Evolutionary conservation across 2,888 invertebrate genomes (phyloP).

Genomic region (Dermolepida albohirtum): DNA sequence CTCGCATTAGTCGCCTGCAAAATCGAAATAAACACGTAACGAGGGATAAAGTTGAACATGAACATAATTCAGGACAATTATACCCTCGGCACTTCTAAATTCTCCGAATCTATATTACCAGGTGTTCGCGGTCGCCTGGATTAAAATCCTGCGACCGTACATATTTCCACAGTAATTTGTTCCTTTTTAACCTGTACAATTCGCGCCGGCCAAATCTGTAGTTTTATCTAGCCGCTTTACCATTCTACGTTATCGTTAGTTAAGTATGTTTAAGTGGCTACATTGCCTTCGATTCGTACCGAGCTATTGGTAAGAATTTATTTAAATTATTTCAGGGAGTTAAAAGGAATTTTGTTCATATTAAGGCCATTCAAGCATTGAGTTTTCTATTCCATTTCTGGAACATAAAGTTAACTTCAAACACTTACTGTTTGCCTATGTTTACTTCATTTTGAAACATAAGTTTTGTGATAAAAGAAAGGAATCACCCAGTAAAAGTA

Average conservation of each 20-base stretch:
- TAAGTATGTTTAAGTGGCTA: constrained; percentile 9
- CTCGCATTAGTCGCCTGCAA: constrained; percentile 28
- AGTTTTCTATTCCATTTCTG: no score
- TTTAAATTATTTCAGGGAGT: neutral
- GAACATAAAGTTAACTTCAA: no score
- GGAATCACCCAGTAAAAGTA: no score
- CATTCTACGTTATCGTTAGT: constrained; percentile 14
- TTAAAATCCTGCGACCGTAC: constrained; percentile 48
- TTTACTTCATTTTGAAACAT: no score
- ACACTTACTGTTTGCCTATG: no score
- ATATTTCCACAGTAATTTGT: constrained; percentile 38
- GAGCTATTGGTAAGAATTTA: constrained; percentile 10
- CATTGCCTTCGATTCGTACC: neutral
- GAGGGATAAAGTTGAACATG: constrained; percentile 33
- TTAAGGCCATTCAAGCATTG: no score
- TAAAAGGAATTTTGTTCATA: no score
- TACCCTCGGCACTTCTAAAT: constrained; percentile 52
- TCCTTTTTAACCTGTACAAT: constrained; percentile 7
- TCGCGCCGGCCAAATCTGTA: neutral
- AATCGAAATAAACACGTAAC: constrained; percentile 37
- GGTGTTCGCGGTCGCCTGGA: constrained; percentile 50
- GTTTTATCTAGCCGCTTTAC: constrained; percentile 6
- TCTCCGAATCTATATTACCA: constrained; percentile 53
- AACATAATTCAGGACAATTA: constrained; percentile 35
- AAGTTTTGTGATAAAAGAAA: no score